phyloP scores from a whole-genome alignment of 2,888 invertebrate genomes.

The Stenodera caucasica region DNA sequence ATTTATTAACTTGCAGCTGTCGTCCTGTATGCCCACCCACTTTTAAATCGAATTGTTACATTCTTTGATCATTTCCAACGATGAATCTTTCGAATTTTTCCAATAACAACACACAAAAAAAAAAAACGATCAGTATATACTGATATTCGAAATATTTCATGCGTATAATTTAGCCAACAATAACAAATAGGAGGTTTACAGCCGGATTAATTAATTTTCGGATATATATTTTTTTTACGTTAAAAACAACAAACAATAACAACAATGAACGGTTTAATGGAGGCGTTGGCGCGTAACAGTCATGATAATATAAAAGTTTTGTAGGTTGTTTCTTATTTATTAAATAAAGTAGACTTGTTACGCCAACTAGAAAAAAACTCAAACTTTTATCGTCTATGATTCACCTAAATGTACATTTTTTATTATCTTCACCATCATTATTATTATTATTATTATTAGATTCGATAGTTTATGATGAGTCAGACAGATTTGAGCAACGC shows the following conservation, averaged over 20 bases:
- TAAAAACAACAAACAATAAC: neutral
- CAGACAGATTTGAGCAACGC: slow-evolving; percentile 8
- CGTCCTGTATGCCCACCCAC: slow-evolving; percentile 22
- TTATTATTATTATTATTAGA: too few species aligned
- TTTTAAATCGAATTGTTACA: slow-evolving; percentile 9
- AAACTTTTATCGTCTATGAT: slow-evolving; percentile 8
- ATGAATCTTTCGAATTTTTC: too few species aligned
- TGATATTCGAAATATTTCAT: too few species aligned
- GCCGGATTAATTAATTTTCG: too few species aligned
- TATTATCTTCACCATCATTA: too few species aligned
- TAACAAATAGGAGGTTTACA: too few species aligned
- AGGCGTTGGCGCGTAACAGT: neutral
- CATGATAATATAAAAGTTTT: neutral
- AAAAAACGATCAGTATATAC: too few species aligned
- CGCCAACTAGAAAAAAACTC: too few species aligned
- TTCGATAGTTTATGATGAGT: slow-evolving; percentile 21
- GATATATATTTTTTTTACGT: too few species aligned
- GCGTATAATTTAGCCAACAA: too few species aligned
- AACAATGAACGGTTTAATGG: slow-evolving; percentile 1
- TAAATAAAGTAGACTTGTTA: neutral
- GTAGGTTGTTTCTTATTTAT: neutral
- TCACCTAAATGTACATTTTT: too few species aligned
- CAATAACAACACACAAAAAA: too few species aligned
- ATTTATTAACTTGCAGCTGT: slow-evolving; percentile 25
- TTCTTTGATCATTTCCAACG: slow-evolving; percentile 2